These are phyloP conservation scores for Myathropa florea DNA, from an alignment of 2,888 invertebrate genomes.

Conservation along the genomic window DNA sequence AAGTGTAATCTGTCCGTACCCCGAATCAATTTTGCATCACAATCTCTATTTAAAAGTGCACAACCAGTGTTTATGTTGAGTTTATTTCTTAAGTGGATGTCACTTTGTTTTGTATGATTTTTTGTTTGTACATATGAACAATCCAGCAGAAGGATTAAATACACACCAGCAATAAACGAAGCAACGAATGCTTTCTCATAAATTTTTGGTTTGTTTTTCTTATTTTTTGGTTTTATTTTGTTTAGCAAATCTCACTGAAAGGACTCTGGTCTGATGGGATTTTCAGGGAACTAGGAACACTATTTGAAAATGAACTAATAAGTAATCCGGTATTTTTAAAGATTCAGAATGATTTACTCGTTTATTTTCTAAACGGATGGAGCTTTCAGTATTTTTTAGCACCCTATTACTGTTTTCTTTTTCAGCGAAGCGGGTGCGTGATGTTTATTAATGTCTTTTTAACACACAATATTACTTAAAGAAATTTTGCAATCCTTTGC, in stretches of 20 bases:
- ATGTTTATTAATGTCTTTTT: too few relatives aligned
- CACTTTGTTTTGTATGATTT: not conserved
- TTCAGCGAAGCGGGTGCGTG: too few relatives aligned
- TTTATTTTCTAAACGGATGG: too few relatives aligned
- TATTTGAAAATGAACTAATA: conserved; percentile 6
- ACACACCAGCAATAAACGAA: conserved; percentile 64
- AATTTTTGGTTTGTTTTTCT: not conserved
- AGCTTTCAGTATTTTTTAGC: too few relatives aligned
- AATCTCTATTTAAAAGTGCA: conserved; percentile 44
- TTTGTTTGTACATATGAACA: conserved; percentile 18
- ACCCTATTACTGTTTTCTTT: too few relatives aligned
- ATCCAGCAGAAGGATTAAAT: not conserved
- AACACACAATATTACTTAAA: too few relatives aligned
- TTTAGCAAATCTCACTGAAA: not conserved
- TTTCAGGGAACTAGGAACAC: conserved; percentile 3
- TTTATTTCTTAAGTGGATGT: conserved; percentile 4
- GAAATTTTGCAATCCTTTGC: too few relatives aligned
- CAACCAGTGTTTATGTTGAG: conserved; percentile 35
- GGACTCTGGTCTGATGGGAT: not conserved
- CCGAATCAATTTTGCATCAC: conserved; percentile 29
- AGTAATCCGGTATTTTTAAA: conserved; percentile 54
- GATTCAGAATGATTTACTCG: not conserved
- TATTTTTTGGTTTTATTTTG: not conserved
- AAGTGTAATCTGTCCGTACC: conserved; percentile 33
- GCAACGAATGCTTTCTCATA: conserved; percentile 18